phyloP scores from a whole-genome alignment of 2,113 vertebrate genomes.

The Zosterops japonicus region DNA sequence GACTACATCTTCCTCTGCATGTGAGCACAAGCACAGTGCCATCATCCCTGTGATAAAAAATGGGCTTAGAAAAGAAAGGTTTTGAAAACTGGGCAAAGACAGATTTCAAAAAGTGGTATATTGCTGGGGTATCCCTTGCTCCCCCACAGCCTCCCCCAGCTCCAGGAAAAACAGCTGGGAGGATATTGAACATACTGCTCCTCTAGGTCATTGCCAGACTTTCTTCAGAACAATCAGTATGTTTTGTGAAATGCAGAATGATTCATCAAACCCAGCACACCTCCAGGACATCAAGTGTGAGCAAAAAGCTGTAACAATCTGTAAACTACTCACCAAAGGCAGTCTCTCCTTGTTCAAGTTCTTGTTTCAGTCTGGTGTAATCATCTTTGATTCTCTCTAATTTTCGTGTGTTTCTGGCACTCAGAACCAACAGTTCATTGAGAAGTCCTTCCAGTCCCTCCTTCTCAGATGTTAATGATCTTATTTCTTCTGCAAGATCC shows the following conservation, averaged over 20 bases:
- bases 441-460: slow-evolving; percentile 82
- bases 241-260: background rate
- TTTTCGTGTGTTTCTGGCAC: slow-evolving; percentile 74
- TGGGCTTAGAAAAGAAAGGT: background rate
- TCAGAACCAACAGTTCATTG: slow-evolving; percentile 76
- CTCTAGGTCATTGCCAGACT: background rate
- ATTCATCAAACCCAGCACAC: background rate
- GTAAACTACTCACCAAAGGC: slow-evolving; percentile 80
- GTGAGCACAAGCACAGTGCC: background rate
- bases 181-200: background rate
- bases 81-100: background rate
- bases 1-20: background rate
- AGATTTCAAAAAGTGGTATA: background rate
- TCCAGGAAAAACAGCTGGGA: background rate
- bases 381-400: slow-evolving; percentile 80
- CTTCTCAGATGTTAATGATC: slow-evolving; percentile 77
- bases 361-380: slow-evolving; percentile 76
- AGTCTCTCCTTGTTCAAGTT: slow-evolving; percentile 76
- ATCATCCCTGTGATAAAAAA: background rate
- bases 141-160: rapidly evolving
- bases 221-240: background rate
- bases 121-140: background rate
- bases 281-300: background rate
- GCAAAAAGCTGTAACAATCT: background rate
- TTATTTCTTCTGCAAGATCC: slow-evolving; percentile 85